Evolutionary conservation across 2,888 invertebrate species (phyloP), one percentile per base, ranked within the genome.

Genomic region (Lymantria monacha): DNA sequence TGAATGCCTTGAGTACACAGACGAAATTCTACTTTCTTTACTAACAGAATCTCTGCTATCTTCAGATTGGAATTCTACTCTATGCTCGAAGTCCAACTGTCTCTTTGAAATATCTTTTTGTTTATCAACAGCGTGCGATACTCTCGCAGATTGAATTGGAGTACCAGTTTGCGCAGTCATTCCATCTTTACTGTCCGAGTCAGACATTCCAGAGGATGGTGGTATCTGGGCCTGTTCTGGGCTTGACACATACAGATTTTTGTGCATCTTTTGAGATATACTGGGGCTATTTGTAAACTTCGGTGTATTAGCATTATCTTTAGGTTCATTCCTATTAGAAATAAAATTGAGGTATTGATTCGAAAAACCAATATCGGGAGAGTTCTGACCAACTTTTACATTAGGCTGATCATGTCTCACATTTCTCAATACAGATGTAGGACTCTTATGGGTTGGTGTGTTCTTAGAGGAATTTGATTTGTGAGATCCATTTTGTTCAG

Each of bases 221-320:
- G 92, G 92, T 56, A 91, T 84, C 70, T 92, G 91, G 31, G 86
- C 91, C 64, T 91, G 92, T 64, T 91, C 91, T 22, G 91, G 91
- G 70, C 92, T 92, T 12, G 89, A 89, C 11, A 90, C 92, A 66
- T 92, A 92, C 50, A 91, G 75, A 62, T 91, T 91, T 73, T 90
- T 92, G 68, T 90, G 92, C 89, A 88, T 92, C 70, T 87, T 92
- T 65, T 85, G 91, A 42, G 84, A 89, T 78, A 91, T 91, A 63
- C 77, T 92, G 2, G 90, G 91, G 63, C 92, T 92, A 63, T 87
- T 91, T 12, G 81, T 84, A 69, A 92, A 92, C 67, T 92, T 92
- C 55, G 92, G 91, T 40, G 92, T 92, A 63, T 92, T 91, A 0
- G 92, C 92, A 64, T 91, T 90, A 62, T 92, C 92, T 66, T 92